Conservation (phyloP, 2,113 vertebrate species). For the Alligator sinensis region DNA sequence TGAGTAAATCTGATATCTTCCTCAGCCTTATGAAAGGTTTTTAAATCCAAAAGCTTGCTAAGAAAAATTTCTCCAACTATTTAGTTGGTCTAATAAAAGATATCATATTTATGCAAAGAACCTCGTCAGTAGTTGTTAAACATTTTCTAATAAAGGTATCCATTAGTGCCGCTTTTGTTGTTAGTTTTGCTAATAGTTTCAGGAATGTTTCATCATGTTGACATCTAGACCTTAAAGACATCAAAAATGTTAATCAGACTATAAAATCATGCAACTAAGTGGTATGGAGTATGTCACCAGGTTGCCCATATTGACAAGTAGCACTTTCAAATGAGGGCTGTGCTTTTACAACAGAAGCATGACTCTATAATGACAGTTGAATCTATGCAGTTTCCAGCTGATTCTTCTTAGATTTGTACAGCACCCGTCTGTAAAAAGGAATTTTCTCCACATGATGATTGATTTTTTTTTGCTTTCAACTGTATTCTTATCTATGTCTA, state of each 20-base stretch:
- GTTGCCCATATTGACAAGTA: not conserved
- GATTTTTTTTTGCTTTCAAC: not conserved
- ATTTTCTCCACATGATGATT: not conserved
- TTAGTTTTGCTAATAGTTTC: not conserved
- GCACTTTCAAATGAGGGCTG: not conserved
- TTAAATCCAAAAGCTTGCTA: too few species aligned
- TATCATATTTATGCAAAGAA: not conserved
- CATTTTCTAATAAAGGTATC: not conserved
- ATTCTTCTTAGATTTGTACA: not conserved
- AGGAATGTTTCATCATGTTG: not conserved
- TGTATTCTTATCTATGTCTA: not conserved
- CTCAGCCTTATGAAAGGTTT: too few species aligned
- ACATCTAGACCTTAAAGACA: not conserved
- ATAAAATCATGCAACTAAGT: not conserved
- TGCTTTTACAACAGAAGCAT: not conserved
- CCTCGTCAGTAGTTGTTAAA: not conserved
- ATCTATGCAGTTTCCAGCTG: rapidly evolving
- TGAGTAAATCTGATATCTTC: too few species aligned
- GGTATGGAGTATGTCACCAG: not conserved
- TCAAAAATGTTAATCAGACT: not conserved
- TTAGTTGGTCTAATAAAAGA: not conserved
- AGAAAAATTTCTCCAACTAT: too few species aligned
- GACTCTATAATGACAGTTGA: not conserved
- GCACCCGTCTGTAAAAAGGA: not conserved
- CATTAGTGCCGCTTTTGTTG: not conserved